Conservation (phyloP, 2,797 vertebrate species). For the Esox masquinongy region DNA sequence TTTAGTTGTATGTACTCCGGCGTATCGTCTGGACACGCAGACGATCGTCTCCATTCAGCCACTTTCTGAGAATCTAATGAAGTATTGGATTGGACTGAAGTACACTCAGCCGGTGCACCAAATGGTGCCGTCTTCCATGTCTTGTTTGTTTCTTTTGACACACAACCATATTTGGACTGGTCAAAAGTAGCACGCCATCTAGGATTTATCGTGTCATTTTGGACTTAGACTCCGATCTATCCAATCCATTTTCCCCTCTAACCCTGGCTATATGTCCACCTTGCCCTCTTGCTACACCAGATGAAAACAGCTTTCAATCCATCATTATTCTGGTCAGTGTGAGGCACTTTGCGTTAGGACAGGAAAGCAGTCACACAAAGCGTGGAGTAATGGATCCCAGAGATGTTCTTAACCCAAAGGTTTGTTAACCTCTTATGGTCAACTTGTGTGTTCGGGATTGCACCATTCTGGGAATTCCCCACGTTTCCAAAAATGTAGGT, state of each 20-base stretch:
- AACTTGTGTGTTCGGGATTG: too few relatives aligned
- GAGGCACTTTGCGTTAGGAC: neutral
- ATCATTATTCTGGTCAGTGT: neutral
- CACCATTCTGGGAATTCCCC: too few relatives aligned
- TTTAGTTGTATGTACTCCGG: slow-evolving; percentile 66
- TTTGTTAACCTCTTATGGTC: too few relatives aligned
- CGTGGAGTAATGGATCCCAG: neutral
- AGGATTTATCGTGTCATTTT: neutral
- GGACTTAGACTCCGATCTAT: neutral
- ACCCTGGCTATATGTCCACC: slow-evolving; percentile 14
- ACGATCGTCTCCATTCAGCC: slow-evolving; percentile 66
- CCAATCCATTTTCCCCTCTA: too few relatives aligned
- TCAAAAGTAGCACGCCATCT: neutral
- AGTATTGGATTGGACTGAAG: slow-evolving; percentile 71
- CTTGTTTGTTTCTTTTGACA: neutral
- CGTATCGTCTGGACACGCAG: slow-evolving; percentile 61
- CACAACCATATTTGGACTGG: neutral
- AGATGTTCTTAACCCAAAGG: neutral
- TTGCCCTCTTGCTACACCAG: neutral
- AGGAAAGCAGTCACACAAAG: neutral
- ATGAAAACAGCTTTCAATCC: neutral
- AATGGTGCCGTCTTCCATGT: neutral
- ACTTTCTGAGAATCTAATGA: slow-evolving; percentile 72
- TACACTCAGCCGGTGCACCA: slow-evolving; percentile 23
- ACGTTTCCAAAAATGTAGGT: too few relatives aligned